These are phyloP conservation scores for Ferrisia virgata DNA, from an alignment of 2,888 invertebrate genomes.

Conservation along the genomic window DNA sequence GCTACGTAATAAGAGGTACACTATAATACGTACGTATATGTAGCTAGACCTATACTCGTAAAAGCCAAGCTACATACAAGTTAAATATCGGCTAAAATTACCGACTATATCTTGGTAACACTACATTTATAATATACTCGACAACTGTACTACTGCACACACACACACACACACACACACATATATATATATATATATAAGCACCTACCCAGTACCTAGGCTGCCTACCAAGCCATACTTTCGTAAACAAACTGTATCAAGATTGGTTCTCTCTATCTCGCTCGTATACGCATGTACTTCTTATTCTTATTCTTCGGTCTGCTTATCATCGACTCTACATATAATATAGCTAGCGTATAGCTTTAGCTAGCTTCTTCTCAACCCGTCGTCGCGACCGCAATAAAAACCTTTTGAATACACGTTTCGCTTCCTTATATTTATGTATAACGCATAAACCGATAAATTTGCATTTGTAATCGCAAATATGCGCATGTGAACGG, in stretches of 20 bases:
- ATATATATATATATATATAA: too few species aligned
- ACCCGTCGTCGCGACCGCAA: neutral
- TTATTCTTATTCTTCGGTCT: neutral
- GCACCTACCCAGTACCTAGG: too few species aligned
- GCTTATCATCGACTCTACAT: neutral
- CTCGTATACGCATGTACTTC: too few species aligned
- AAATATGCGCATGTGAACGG: conserved; percentile 34
- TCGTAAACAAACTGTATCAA: conserved; percentile 44
- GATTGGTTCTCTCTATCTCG: neutral
- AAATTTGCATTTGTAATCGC: conserved; percentile 44
- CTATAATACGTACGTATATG: too few species aligned
- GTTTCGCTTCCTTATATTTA: conserved; percentile 44
- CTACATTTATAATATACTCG: too few species aligned
- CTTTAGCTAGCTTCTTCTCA: too few species aligned
- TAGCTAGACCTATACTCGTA: too few species aligned
- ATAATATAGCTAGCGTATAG: too few species aligned
- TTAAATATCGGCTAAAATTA: conserved; percentile 32
- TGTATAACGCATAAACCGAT: conserved; percentile 42
- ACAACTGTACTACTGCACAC: too few species aligned
- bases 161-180: too few species aligned
- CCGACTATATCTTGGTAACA: too few species aligned
- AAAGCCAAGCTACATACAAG: neutral
- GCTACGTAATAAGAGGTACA: neutral
- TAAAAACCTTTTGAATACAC: conserved; percentile 45
- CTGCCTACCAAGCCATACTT: conserved; percentile 24